A percentile compares a stretch with the other conserved stretches of the same genome.
phyloP scores from a whole-genome alignment of 2,113 vertebrate genomes.

The Sclerurus mexicanus region DNA sequence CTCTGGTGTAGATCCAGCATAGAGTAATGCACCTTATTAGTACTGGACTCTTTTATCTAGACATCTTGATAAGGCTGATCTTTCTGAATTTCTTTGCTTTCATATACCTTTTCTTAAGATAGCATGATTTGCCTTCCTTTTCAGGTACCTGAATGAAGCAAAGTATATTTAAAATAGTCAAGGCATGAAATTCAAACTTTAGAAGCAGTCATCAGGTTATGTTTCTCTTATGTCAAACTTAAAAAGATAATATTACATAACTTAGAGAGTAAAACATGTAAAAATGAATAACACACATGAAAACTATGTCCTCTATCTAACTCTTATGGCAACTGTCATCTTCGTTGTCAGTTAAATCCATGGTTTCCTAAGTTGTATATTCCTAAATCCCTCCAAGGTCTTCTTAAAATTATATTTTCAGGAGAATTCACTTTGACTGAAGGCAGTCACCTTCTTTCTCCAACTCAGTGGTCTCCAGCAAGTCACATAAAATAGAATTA shows the following conservation, averaged over 20 bases:
- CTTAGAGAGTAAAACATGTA: background rate
- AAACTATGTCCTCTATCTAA: background rate
- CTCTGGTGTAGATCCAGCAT: background rate
- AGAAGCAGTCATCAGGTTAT: background rate
- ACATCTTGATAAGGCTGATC: background rate
- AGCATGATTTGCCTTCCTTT: background rate
- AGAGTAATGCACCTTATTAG: background rate
- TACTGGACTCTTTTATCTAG: background rate
- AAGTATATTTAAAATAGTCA: background rate
- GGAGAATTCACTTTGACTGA: background rate
- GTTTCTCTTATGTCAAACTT: background rate
- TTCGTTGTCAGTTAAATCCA: background rate
- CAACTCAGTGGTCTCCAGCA: background rate
- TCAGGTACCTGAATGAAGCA: background rate
- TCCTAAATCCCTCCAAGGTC: background rate
- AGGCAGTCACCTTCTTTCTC: background rate
- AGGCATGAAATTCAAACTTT: background rate
- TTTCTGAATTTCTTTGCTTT: background rate
- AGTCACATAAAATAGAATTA: background rate
- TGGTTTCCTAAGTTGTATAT: background rate
- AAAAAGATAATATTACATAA: background rate
- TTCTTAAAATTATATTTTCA: background rate
- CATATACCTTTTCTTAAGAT: background rate
- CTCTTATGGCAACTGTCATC: background rate
- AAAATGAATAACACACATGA: background rate